Base-by-base conservation (phyloP, 2,797 vertebrate genomes). In the Numenius phaeopus region DNA sequence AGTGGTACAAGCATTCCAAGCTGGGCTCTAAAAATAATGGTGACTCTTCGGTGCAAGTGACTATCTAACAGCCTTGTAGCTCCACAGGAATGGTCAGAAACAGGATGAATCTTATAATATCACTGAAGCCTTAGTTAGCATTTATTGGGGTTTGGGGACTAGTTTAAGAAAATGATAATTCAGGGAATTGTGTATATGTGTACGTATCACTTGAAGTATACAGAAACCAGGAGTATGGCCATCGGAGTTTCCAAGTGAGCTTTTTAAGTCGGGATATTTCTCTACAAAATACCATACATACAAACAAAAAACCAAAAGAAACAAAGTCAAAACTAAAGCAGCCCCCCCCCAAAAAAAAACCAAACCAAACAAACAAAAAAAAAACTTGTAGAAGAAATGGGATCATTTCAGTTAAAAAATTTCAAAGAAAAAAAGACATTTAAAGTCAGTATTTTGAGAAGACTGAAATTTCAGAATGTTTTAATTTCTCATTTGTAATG, bases 181-280 rank as follows among this genome's bases (percentile, higher is more conserved):
- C n/a, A 87, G 62, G 64, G 30, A 62, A 24, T n/a, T 61, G 46
- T 47, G 26, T 80, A 13, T 4, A 1, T 78, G 52, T 39, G 27
- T 44, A 21, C 72, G 42, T 23, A 50, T 10, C 29, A 18, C 16
- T 15, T 61, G 34, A 73, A 55, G 26, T 64, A 77, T 59, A 29
- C 42, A 80, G 72, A 90, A 64, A 27, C 15, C 0, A 0, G 23
- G 47, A 77, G 22, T 0, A 4, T 2, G 7, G 34, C 39, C 55
- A 50, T 84, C 22, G n/a, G 24, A 39, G 23, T 69, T 94, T 90
- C 59, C 82, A 78, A 52, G 22, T 50, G 17, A 86, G 26, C 9
- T 89, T 81, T 90, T 30, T 27, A 27, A 92, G 9, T 29, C 11
- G n/a, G 49, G 12, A 37, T 81, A 32, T 71, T 86, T 67, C 18